These are phyloP conservation scores for Bembecia ichneumoniformis DNA, from an alignment of 2,888 invertebrate species.

Conservation along the genomic window DNA sequence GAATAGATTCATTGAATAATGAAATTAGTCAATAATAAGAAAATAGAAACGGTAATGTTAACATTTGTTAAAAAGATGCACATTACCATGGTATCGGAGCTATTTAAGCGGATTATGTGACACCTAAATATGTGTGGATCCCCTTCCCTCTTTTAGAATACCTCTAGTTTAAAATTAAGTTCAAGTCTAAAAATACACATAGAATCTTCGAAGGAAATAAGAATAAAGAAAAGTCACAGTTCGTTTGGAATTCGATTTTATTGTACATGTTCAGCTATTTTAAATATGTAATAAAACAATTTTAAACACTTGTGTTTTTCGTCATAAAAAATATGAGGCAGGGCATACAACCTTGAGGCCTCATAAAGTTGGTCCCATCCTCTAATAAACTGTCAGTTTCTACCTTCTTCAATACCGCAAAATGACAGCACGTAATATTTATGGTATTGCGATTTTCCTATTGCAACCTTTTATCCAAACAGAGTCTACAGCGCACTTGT, in stretches of 20 bases:
- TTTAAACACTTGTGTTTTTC: conserved; percentile 2
- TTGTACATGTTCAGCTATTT: neutral
- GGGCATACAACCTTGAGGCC: too few relatives aligned
- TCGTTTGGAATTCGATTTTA: conserved; percentile 6
- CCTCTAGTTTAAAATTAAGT: conserved; percentile 47
- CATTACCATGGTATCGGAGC: neutral
- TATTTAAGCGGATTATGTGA: neutral
- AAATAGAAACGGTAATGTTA: neutral
- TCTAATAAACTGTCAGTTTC: too few relatives aligned
- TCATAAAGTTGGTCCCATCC: too few relatives aligned
- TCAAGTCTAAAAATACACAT: conserved; percentile 48
- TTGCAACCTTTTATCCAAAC: too few relatives aligned
- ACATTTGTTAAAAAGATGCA: neutral
- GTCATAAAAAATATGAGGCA: neutral
- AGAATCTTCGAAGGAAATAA: conserved; percentile 50
- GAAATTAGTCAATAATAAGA: too few relatives aligned
- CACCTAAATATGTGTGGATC: conserved; percentile 22
- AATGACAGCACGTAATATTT: too few relatives aligned
- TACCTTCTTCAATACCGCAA: too few relatives aligned
- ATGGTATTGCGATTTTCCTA: too few relatives aligned
- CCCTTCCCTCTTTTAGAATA: conserved; percentile 62
- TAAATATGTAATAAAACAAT: neutral
- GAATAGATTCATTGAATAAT: too few relatives aligned
- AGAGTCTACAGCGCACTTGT: too few relatives aligned
- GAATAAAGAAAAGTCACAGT: conserved; percentile 53